Base-by-base conservation (phyloP, 2,888 invertebrate species). In the Drosophila planitibia region DNA sequence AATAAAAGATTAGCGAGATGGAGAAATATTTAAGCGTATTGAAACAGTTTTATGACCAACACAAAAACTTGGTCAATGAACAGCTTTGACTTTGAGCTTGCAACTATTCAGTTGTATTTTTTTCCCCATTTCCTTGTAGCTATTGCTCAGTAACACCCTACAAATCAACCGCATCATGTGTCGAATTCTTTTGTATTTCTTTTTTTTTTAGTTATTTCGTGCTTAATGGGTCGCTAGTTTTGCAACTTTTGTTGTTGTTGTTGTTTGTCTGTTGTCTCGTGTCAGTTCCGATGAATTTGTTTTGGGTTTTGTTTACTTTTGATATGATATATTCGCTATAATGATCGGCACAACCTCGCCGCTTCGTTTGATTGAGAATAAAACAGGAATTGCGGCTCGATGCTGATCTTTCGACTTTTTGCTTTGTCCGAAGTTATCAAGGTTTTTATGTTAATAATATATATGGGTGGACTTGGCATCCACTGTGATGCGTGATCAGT, bases 261-360 rank as follows among this genome's bases (percentile, higher is more conserved):
- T 14, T 62, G 52, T 37, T 66, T 58, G 41, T 16, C 25, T 19
- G 49, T 16, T 63, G 64, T 71, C 35, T 64, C 62, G 47, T 62
- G 64, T 69, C 68, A 70, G 41, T 86, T 86, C 70, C 62, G 64
- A 49, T 67, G 82, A 82, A 87, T 74, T 84, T 76, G 30, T 65
- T 80, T 73, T 19, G n/a, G 54, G 55, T 63, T 54, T 65, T 51
- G 41, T 60, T 58, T 58, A 49, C 32, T 30, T 49, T 60, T 65
- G 62, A 68, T 76, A 65, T 66, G 70, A 61, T 79, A 68, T 22
- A 66, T 32, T 25, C 51, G 41, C 4, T 22, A 74, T 70, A 62
- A 78, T 70, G 35, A 77, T 77, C 58, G 63, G 35, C 61, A 63
- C 69, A 85, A 49, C 74, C 79, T 78, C 63, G 52, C 19, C 51